phyloP scores from a whole-genome alignment of 2,797 vertebrate genomes.

The Nothura maculosa region DNA sequence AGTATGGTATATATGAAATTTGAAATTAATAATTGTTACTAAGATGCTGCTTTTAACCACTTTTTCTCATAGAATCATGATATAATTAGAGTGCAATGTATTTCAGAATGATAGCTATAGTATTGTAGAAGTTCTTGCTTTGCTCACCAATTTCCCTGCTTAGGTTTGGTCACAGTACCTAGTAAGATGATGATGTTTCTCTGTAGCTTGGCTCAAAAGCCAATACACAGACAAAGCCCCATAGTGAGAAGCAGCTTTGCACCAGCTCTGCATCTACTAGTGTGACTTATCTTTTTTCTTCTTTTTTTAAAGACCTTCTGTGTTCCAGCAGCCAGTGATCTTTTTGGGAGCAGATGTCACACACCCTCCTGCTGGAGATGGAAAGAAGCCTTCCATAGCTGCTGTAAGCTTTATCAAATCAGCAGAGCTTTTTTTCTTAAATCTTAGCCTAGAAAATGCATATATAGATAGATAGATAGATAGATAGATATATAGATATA shows the following conservation, averaged over 20 bases:
- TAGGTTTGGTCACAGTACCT: neutral
- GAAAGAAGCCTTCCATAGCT: constrained; percentile 98
- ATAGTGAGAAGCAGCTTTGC: constrained; percentile 8
- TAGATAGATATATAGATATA: too few species aligned
- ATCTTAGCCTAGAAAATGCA: neutral
- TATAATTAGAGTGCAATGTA: neutral
- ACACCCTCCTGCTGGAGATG: constrained; percentile 97
- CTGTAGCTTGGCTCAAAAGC: neutral
- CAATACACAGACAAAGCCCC: neutral
- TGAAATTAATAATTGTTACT: neutral
- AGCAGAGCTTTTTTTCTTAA: neutral
- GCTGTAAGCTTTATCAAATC: constrained; percentile 86
- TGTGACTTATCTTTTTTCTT: constrained; percentile 73
- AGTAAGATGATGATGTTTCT: neutral
- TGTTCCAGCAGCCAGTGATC: constrained; percentile 99
- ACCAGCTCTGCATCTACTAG: constrained; percentile 31
- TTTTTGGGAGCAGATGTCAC: constrained; percentile 99
- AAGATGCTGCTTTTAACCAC: neutral
- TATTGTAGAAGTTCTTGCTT: neutral
- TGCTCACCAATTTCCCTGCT: neutral
- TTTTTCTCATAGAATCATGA: neutral
- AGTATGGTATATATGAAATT: accelerated
- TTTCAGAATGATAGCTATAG: neutral
- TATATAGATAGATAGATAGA: too few species aligned
- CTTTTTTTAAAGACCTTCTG: constrained; percentile 87